Evolutionary conservation across 2,113 vertebrate genomes (phyloP), one percentile per base, ranked within the genome.

Genomic region (Suricata suricatta): DNA sequence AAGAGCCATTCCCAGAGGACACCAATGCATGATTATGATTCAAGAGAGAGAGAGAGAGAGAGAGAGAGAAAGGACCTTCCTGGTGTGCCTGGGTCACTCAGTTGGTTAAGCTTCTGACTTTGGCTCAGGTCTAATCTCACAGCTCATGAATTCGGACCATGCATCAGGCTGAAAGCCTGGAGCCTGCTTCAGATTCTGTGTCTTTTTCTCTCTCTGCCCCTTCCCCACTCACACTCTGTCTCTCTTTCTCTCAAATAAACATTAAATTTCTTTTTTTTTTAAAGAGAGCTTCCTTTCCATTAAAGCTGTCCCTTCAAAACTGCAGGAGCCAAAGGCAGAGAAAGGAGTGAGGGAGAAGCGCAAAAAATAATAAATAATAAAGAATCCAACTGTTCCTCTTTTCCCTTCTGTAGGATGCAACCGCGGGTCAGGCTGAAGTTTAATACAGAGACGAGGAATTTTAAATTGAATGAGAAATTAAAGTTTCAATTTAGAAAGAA

Each of bases 391-490:
- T 6, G 23, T 4, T 79, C 2, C 13, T 31, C 23, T 92, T 31
- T 77, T 86, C 19, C 19, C 23, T 69, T 29, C 52, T 89, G 25
- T 50, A 64, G 41, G 44, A 63, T 69, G 17, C 25, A 91, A 84
- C 44, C 82, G 41, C 31, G 64, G 13, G 35, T 71, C 31, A 54
- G 12, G 12, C 47, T 71, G 19, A 82, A 97, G 63, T 44, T 44
- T 38, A 13, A 25, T 57, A 50, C 2, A 93, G 69, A 72, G 57
- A 95, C 3, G 41, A 88, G 80, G 31, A 66, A 23, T 38, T 95
- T 93, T 96, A 82, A 57, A 60, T 21, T 86, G n/a, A 96, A 71
- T 50, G 38, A 77, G 68, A 95, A 81, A 88, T 91, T 47, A n/a
- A 60, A 52, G 23, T 89, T 94, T 57, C 47, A 86, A 68, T 79